Evolutionary conservation across 2,888 invertebrate species (phyloP).

Genomic region (Phlogophora meticulosa): DNA sequence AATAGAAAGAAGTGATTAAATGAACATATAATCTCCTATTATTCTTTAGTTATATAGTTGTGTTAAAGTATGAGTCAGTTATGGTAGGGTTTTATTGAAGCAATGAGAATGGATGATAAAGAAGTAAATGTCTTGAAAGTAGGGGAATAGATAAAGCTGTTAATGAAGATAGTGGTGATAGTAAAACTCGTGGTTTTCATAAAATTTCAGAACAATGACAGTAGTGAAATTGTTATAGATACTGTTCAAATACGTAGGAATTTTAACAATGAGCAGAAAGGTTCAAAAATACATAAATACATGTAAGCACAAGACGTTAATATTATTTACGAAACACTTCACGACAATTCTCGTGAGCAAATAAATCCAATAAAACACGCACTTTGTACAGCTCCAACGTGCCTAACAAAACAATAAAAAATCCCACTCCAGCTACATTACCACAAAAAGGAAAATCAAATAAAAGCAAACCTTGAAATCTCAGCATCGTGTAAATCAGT

Average conservation of each 20-base stretch:
- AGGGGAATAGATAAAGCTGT: no score
- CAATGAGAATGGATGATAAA: no score
- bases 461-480: constrained; percentile 59
- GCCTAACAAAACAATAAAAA: constrained; percentile 56
- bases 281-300: not conserved
- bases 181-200: no score
- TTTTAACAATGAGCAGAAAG: no score
- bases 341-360: constrained; percentile 33
- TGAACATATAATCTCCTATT: not conserved
- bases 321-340: constrained; percentile 46
- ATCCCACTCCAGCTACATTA: constrained; percentile 32
- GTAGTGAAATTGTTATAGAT: no score
- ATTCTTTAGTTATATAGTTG: no score
- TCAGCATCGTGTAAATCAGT: constrained; percentile 62
- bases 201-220: no score
- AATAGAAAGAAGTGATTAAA: not conserved
- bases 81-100: no score
- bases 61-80: no score
- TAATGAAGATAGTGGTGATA: no score
- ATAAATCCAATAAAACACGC: constrained; percentile 60
- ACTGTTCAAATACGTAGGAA: no score
- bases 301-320: not conserved
- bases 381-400: constrained; percentile 22
- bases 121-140: no score
- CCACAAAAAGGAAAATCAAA: constrained; percentile 62